Percentiles rank a stretch among this genome's conserved stretches.
phyloP scores from a whole-genome alignment of 35 echinoderm and acorn worm species.

The Lytechinus pictus region DNA sequence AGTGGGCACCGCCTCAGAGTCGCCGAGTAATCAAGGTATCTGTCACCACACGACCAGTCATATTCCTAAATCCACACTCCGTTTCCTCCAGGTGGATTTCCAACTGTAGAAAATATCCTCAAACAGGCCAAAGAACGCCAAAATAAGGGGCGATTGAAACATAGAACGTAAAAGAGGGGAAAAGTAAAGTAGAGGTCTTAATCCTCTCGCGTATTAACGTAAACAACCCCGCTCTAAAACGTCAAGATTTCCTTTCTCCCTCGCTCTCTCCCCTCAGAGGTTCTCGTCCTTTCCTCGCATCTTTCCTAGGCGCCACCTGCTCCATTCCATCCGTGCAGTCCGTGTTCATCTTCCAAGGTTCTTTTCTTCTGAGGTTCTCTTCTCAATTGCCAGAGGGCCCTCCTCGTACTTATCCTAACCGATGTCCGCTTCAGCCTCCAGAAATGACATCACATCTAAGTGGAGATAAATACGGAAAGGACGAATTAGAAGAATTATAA shows the following conservation, averaged over 20 bases:
- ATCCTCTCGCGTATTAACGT: conserved; percentile 32
- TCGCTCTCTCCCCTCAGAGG: neutral
- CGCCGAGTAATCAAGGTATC: conserved; percentile 26
- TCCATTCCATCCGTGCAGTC: neutral
- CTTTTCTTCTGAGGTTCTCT: neutral
- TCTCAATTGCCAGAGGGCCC: neutral
- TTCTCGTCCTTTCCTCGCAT: neutral
- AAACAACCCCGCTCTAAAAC: conserved; percentile 44
- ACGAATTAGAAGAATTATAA: neutral
- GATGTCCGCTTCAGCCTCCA: neutral
- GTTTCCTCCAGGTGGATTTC: conserved; percentile 22
- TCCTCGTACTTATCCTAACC: neutral
- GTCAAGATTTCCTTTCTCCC: neutral
- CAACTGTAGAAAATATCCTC: conserved; percentile 9
- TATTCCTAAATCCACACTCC: conserved; percentile 31
- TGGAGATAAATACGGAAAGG: conserved; percentile 3
- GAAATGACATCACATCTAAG: neutral
- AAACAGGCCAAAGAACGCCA: neutral
- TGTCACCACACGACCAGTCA: conserved; percentile 25
- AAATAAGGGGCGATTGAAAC: neutral
- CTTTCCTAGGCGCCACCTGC: neutral
- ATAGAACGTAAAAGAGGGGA: neutral
- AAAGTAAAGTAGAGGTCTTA: conserved; percentile 2
- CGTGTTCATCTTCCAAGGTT: conserved; percentile 6
- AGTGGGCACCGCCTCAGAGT: neutral